Base-by-base conservation (phyloP, 2,888 invertebrate species). In the Acleris holmiana region DNA sequence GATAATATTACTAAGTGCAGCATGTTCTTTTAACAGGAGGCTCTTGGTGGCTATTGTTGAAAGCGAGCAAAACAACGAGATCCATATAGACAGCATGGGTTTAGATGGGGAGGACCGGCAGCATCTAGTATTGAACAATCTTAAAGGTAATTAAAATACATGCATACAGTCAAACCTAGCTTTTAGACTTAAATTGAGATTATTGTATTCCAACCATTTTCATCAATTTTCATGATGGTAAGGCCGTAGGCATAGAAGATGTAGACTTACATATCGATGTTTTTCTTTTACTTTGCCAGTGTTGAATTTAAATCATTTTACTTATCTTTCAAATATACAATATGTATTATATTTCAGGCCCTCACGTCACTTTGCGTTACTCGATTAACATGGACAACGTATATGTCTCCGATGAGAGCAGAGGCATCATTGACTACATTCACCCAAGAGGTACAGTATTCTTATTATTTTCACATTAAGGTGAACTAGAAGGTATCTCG, bases 361-460 rank as follows among this genome's bases (percentile, higher is more conserved):
- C 95, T 10, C 85, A 85, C 68, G 72, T 95, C 35, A 83, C 80
- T 0, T 68, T 91, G 7, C 80, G 84, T 0, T 96, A 95, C 76
- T 94, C 95, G 68, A 83, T 84, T 13, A 86, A 93, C 19, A 78
- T 93, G 40, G 91, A 94, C 48, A 88, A 93, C 23, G 81, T 97
- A 0, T 96, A 94, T 76, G 94, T 96, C 88, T 93, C 95, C 0
- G 96, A 97, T 76, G 93, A 94, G 48, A 94, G 93, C 10, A 93
- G 91, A n/a, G 94, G 94, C 0, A 84, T 89, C 53, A 96, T 97
- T 44, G 95, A 95, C 66, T 94, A 91, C 69, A 93, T 95, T 7
- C 94, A 94, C 66, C 93, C 94, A 23, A 93, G 94, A 74, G 95
- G 95, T 92, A 79, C 64, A 35, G 29, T 29, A 29, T 13, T 10